These are phyloP conservation scores for Epinotia brunnichana DNA, from an alignment of 2,888 invertebrate species.

Conservation along the genomic window DNA sequence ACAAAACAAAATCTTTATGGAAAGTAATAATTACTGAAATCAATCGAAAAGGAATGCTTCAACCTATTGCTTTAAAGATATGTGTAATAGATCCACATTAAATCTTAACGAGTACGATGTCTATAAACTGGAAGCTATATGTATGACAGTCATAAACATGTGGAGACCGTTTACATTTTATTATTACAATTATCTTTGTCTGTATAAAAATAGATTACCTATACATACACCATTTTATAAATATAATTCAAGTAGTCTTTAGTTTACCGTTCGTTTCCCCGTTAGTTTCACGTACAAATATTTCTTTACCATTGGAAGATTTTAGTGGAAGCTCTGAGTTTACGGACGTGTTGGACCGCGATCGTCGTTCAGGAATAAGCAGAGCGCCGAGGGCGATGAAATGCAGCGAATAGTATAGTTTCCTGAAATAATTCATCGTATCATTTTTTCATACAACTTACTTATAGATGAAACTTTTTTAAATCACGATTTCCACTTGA, in stretches of 20 bases:
- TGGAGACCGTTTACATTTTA: conserved; percentile 2
- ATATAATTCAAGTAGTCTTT: conserved; percentile 57
- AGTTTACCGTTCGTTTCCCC: conserved; percentile 68
- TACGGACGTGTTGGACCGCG: conserved; percentile 45
- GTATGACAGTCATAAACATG: conserved; percentile 4
- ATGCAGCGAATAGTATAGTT: conserved; percentile 82
- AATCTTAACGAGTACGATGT: neutral
- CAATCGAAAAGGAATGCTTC: neutral
- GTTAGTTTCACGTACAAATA: conserved; percentile 49
- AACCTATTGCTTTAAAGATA: neutral
- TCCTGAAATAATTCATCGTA: conserved; percentile 70
- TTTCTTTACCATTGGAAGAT: conserved; percentile 54
- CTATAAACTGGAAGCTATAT: conserved; percentile 19
- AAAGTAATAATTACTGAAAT: neutral
- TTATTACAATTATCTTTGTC: neutral
- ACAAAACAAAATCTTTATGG: no score
- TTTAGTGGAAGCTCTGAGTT: conserved; percentile 54
- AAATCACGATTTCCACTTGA: no score
- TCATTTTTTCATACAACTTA: no score
- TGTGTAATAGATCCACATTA: neutral
- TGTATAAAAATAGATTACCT: conserved; percentile 23
- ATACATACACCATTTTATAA: conserved; percentile 15
- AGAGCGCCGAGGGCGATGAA: conserved; percentile 78
- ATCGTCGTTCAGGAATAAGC: conserved; percentile 66
- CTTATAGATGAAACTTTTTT: no score